Percentiles rank a stretch among this genome's conserved stretches.
phyloP scores from a whole-genome alignment of 2,113 vertebrate species.

The Oreocharis arfaki region DNA sequence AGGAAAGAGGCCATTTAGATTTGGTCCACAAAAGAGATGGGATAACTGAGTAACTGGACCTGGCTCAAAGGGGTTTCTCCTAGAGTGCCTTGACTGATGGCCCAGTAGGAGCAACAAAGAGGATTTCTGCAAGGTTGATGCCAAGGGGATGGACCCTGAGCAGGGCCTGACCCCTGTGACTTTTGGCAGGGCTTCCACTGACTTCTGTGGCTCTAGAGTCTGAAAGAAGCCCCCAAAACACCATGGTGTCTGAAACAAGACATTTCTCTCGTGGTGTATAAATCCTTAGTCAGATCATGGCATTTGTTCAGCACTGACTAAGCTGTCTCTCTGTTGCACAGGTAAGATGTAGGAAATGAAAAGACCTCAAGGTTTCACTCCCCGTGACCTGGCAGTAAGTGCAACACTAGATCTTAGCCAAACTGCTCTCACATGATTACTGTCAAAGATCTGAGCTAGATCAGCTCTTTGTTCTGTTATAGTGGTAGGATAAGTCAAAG shows the following conservation, averaged over 20 bases:
- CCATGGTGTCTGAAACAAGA: neutral
- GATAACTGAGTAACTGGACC: neutral
- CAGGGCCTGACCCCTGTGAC: neutral
- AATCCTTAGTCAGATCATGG: neutral
- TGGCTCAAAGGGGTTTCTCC: neutral
- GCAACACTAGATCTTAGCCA: neutral
- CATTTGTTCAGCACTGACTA: conserved; percentile 1
- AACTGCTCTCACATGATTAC: neutral
- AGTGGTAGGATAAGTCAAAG: conserved; percentile 13
- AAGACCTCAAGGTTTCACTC: neutral
- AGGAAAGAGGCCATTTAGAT: neutral
- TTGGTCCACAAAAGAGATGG: neutral
- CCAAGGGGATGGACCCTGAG: neutral
- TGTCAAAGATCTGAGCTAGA: neutral
- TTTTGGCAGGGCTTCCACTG: neutral
- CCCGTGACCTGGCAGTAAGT: neutral
- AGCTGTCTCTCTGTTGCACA: neutral
- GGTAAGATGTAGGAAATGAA: neutral
- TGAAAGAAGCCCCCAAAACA: neutral
- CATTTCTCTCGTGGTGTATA: neutral
- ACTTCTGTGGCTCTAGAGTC: neutral
- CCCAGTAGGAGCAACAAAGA: neutral
- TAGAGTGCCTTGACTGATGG: rapidly evolving
- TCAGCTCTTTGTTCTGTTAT: neutral
- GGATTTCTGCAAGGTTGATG: neutral